Base-by-base conservation (phyloP, 2,797 vertebrate species). In the Sylvia borin region DNA sequence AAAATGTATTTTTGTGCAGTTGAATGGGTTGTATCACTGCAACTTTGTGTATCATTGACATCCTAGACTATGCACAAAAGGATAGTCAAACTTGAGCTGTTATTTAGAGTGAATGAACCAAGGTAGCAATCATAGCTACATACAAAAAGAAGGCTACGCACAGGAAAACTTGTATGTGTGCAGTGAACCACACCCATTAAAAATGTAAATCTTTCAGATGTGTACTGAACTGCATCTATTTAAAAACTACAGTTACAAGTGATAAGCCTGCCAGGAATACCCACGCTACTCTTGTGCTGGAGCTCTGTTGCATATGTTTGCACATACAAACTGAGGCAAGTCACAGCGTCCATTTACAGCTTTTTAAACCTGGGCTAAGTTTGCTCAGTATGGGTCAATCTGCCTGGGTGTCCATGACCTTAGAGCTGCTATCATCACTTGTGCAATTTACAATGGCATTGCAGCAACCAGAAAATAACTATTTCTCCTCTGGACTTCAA, bases 371-470 rank as follows among this genome's bases (percentile, higher is more conserved):
- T 65, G 38, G 64, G 26, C 53, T 61, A 72, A 66, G 77, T 94
- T 94, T 95, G 48, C 80, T 76, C 64, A 88, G 67, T n/a, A 7
- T 64, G 71, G 74, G 53, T 82, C 94, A 93, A 85, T 82, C 88
- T 79, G 36, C 55, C 45, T 5, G 1, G 24, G 43, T 64, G 85
- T 76, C 88, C 60, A 0, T 94, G 88, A 83, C 90, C 88, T 92
- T 94, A 70, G 43, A 64, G 42, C 67, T 47, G 72, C 47, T 82
- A 10, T 90, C 76, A 47, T 48, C 47, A 11, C 76, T 95, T 88
- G 60, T 48, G 85, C 80, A 95, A 94, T 67, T 91, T 76, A 48
- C 51, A 77, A 68, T 31, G 48, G 24, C 51, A 31, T 82, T 95
- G 77, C 12, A 1, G 60, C 60, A 90, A 64, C 8, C 34, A 40